Percentiles rank a stretch among this genome's conserved stretches.
phyloP scores from a whole-genome alignment of 2,888 invertebrate genomes.

The Epirrita christyi region DNA sequence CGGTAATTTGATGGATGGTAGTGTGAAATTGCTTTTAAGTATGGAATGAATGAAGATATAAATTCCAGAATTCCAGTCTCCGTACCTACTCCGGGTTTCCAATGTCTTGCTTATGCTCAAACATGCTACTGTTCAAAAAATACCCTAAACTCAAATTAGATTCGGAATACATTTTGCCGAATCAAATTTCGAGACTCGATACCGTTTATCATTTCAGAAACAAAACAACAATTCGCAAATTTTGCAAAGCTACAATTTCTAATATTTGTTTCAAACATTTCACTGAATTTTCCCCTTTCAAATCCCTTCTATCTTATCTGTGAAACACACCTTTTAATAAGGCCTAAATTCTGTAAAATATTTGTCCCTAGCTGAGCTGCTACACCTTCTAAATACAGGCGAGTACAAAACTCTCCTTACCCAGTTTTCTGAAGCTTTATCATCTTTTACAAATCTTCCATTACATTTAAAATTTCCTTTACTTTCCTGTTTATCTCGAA shows the following conservation, averaged over 20 bases:
- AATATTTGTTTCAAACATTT: too few species aligned
- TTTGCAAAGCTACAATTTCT: background rate
- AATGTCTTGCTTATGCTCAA: background rate
- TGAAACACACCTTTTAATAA: background rate
- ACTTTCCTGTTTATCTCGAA: too few species aligned
- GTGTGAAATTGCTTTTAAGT: conserved; percentile 9
- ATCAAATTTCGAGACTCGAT: conserved; percentile 10
- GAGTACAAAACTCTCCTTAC: too few species aligned
- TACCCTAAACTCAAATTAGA: background rate
- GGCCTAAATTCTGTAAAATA: too few species aligned
- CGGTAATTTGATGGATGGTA: conserved; percentile 12
- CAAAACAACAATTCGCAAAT: conserved; percentile 5
- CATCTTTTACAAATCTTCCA: too few species aligned
- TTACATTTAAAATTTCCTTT: too few species aligned
- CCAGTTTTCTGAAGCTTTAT: too few species aligned
- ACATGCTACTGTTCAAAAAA: background rate
- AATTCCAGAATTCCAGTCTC: background rate
- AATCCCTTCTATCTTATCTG: background rate
- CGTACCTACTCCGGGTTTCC: background rate
- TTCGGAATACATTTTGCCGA: conserved; percentile 8
- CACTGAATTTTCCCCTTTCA: background rate
- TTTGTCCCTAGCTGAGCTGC: too few species aligned
- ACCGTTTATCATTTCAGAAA: conserved; percentile 2
- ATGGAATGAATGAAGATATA: conserved; percentile 1
- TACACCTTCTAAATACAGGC: too few species aligned